A percentile compares a stretch with the other conserved stretches of the same genome.
Evolutionary conservation across 2,888 invertebrate species (phyloP).

Genomic region (Yponomeuta cagnagella): DNA sequence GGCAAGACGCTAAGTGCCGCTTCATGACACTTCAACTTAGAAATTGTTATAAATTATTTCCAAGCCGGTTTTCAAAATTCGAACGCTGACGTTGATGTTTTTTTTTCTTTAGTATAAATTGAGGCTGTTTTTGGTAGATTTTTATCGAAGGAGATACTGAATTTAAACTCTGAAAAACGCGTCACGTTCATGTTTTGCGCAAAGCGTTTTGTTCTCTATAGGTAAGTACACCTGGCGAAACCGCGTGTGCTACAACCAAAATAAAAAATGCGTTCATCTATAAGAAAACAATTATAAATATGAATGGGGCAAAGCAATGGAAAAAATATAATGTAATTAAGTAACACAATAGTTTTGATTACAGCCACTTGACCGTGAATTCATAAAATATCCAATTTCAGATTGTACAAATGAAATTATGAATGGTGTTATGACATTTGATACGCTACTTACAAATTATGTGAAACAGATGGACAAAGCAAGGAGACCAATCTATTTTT

Average conservation of each 20-base stretch:
- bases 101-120: background rate
- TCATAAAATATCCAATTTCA: slow-evolving; percentile 49
- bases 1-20: slow-evolving; percentile 5
- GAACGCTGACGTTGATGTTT: background rate
- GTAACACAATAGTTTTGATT: background rate
- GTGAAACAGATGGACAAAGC: background rate
- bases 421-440: slow-evolving; percentile 46
- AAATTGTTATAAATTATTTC: slow-evolving; percentile 4
- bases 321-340: background rate
- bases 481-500: background rate
- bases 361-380: slow-evolving; percentile 57
- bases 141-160: background rate
- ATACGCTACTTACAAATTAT: slow-evolving; percentile 28
- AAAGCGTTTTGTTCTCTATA: background rate
- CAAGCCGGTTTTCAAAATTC: slow-evolving; percentile 3
- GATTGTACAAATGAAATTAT: slow-evolving; percentile 30
- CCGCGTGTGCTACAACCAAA: background rate
- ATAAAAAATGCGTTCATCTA: background rate
- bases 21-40: slow-evolving; percentile 11
- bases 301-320: background rate
- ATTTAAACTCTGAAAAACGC: background rate
- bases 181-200: background rate
- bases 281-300: background rate
- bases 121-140: background rate
- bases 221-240: background rate